Percentiles rank a stretch among this genome's conserved stretches.
Evolutionary conservation across 2,113 vertebrate species (phyloP).

Genomic region (Lanius collurio): DNA sequence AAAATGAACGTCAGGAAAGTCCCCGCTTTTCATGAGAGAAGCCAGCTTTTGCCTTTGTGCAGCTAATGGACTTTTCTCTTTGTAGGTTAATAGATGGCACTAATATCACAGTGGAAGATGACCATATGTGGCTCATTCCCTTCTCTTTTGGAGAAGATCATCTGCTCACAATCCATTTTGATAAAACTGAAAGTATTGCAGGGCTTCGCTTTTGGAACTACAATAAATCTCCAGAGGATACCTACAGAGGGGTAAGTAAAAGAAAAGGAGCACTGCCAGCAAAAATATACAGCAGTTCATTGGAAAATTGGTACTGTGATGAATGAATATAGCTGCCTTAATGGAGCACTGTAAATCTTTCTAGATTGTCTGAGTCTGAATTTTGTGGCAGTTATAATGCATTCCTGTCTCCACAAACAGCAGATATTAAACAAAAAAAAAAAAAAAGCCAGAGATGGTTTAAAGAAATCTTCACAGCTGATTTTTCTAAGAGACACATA

Average conservation of each 20-base stretch:
- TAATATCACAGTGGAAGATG: constrained; percentile 91
- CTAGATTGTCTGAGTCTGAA: constrained; percentile 61
- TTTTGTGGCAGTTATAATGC: constrained; percentile 36
- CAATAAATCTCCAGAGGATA: constrained; percentile 97
- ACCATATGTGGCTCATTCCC: constrained; percentile 97
- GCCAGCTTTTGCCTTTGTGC: background rate
- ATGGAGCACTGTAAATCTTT: constrained; percentile 72
- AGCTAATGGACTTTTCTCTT: constrained; percentile 50
- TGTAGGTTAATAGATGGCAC: constrained; percentile 89
- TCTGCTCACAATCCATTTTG: constrained; percentile 82
- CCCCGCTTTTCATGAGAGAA: background rate
- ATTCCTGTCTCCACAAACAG: constrained; percentile 43
- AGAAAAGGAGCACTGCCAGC: constrained; percentile 53
- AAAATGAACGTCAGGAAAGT: background rate
- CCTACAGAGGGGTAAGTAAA: constrained; percentile 93
- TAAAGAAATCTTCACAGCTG: constrained; percentile 47
- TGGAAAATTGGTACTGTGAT: constrained; percentile 66
- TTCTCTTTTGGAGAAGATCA: constrained; percentile 86
- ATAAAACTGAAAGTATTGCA: constrained; percentile 79
- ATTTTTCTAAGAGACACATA: constrained; percentile 41
- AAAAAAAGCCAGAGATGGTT: background rate
- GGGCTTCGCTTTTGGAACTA: constrained; percentile 98
- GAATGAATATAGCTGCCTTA: constrained; percentile 66
- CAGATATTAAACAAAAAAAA: background rate
- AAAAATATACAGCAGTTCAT: constrained; percentile 54